phyloP scores from a whole-genome alignment of 1,140 invertebrate genomes.

The Epicauta chinensis region DNA sequence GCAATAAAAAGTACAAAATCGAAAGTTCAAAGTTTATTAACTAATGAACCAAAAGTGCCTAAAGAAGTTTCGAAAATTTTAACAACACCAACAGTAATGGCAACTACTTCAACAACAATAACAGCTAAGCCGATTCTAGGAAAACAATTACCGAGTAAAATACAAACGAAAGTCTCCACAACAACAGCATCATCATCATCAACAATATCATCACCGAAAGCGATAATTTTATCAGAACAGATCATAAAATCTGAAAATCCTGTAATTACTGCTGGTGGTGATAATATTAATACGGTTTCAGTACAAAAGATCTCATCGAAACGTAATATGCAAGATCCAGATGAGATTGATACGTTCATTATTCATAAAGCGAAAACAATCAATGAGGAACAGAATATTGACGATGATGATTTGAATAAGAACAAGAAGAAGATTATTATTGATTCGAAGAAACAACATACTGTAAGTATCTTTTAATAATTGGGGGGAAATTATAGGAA shows the following conservation, averaged over 20 bases:
- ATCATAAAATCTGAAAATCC: conserved; percentile 33
- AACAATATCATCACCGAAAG: conserved; percentile 25
- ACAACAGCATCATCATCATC: background rate
- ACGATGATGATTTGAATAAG: conserved; percentile 1
- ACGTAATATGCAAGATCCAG: conserved; percentile 34
- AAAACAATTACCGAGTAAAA: conserved; percentile 1
- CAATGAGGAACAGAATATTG: conserved; percentile 16
- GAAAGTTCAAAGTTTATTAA: conserved; percentile 2
- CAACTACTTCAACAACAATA: too few relatives aligned
- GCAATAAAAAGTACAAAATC: conserved; percentile 8
- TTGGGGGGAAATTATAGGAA: too few relatives aligned
- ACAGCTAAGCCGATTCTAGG: background rate
- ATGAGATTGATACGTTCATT: conserved; percentile 40
- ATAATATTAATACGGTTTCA: conserved; percentile 14
- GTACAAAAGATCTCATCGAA: conserved; percentile 30
- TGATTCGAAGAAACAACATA: conserved; percentile 10
- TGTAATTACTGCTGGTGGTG: background rate
- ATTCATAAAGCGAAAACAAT: conserved; percentile 36
- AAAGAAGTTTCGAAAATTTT: background rate
- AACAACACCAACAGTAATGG: too few relatives aligned
- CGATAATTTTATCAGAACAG: conserved; percentile 39
- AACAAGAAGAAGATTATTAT: background rate
- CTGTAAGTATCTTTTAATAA: too few relatives aligned
- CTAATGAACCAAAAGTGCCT: background rate
- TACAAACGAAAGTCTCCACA: too few relatives aligned